Conservation (phyloP, 1,140 invertebrate species). For the Amyelois transitella region DNA sequence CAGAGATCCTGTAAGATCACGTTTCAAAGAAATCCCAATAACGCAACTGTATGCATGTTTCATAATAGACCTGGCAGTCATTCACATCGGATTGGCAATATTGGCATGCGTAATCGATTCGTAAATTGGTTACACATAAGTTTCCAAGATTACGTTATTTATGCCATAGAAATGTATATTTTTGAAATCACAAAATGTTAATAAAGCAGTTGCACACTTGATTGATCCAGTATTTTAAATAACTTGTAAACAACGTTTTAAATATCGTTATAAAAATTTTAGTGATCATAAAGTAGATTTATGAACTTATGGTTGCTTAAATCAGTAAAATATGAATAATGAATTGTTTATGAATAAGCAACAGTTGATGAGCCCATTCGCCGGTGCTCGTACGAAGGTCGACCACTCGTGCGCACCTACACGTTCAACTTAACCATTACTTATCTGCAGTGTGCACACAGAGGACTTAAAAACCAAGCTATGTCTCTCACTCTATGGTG, state of each 20-base stretch:
- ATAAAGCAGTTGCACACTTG: not conserved
- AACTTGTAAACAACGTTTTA: not conserved
- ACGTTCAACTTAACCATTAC: not conserved
- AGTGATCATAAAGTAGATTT: not conserved
- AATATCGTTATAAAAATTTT: too few relatives aligned
- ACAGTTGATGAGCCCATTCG: constrained; percentile 47
- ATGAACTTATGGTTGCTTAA: not conserved
- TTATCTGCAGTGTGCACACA: not conserved
- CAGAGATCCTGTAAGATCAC: too few relatives aligned
- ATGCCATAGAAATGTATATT: not conserved
- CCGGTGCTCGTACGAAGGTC: constrained; percentile 46
- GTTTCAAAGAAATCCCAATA: too few relatives aligned
- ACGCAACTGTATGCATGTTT: not conserved
- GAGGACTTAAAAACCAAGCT: not conserved
- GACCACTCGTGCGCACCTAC: constrained; percentile 40
- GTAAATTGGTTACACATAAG: not conserved
- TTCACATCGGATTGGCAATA: not conserved
- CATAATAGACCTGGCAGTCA: not conserved
- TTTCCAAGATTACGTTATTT: not conserved
- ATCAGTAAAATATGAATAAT: not conserved
- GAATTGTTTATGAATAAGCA: constrained; percentile 32
- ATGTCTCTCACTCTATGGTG: not conserved
- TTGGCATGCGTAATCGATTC: not conserved
- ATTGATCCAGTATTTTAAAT: not conserved
- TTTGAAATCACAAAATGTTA: not conserved